Conservation (phyloP, 2,888 invertebrate genomes). For the Limnephilus lunatus region DNA sequence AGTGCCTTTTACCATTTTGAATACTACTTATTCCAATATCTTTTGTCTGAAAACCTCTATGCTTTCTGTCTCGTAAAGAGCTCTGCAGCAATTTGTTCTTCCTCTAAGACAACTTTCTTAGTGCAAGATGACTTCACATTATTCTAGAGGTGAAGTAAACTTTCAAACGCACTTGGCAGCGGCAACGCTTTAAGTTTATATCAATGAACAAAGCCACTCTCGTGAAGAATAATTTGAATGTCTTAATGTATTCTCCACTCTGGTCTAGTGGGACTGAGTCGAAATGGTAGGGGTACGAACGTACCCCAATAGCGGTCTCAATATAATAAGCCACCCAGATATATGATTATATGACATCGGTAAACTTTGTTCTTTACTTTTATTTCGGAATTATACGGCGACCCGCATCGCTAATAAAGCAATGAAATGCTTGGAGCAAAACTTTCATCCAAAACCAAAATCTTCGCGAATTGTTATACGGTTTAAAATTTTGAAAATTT, state of each 20-base stretch:
- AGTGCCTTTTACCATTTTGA: background rate
- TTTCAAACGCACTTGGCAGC: constrained; percentile 41
- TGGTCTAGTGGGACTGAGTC: background rate
- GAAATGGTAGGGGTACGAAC: background rate
- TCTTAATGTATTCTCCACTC: background rate
- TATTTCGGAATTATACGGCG: constrained; percentile 62
- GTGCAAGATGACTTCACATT: constrained; percentile 49
- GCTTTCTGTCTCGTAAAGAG: constrained; percentile 9
- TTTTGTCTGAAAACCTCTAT: background rate
- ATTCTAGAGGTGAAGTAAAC: constrained; percentile 20
- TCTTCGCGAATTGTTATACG: background rate
- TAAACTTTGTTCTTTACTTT: constrained; percentile 59
- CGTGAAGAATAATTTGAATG: background rate
- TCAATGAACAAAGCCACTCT: background rate
- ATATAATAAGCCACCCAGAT: constrained; percentile 12
- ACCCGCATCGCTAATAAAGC: constrained; percentile 60
- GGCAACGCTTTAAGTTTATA: background rate
- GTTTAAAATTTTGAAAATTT: background rate
- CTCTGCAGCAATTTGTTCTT: constrained; percentile 33
- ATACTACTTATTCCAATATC: background rate
- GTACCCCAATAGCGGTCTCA: constrained; percentile 5
- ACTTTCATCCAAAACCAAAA: background rate
- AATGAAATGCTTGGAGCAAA: constrained; percentile 54
- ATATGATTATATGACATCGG: background rate
- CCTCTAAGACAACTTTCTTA: constrained; percentile 33